These are phyloP conservation scores for Hypomesus transpacificus DNA, from an alignment of 2,113 vertebrate species.

Conservation along the genomic window DNA sequence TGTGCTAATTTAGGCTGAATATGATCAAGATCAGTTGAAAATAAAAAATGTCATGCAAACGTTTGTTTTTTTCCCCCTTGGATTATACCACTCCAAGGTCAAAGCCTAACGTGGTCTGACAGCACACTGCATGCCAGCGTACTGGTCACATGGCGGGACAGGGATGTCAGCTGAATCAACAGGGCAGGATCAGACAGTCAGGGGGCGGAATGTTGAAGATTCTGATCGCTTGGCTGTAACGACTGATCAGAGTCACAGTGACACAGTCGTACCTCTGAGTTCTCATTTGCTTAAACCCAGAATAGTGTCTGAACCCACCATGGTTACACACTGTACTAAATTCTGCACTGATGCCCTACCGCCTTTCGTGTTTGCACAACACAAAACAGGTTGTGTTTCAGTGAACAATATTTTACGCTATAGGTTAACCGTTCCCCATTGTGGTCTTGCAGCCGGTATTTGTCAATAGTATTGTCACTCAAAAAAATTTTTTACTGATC, in stretches of 20 bases:
- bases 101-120: conserved; percentile 38
- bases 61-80: conserved; percentile 31
- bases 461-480: background rate
- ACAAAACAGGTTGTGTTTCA: too few species aligned
- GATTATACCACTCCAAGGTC: conserved; percentile 63
- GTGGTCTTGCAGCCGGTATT: too few species aligned
- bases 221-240: conserved; percentile 35
- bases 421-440: too few species aligned
- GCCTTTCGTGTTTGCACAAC: background rate
- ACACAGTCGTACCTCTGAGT: conserved; percentile 37
- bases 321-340: background rate
- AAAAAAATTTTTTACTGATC: conserved; percentile 1
- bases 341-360: background rate
- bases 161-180: conserved; percentile 68
- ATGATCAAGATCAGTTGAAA: too few species aligned
- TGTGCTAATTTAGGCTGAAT: background rate
- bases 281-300: conserved; percentile 31
- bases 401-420: too few species aligned
- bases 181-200: conserved; percentile 60
- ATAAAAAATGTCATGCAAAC: background rate
- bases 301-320: background rate
- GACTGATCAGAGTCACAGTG: too few species aligned
- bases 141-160: conserved; percentile 44
- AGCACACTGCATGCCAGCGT: conserved; percentile 48
- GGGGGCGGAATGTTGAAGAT: conserved; percentile 50